Percentiles rank a stretch among this genome's conserved stretches.
Evolutionary conservation across 2,888 invertebrate genomes (phyloP).

Genomic region (Drosophila silvestris): DNA sequence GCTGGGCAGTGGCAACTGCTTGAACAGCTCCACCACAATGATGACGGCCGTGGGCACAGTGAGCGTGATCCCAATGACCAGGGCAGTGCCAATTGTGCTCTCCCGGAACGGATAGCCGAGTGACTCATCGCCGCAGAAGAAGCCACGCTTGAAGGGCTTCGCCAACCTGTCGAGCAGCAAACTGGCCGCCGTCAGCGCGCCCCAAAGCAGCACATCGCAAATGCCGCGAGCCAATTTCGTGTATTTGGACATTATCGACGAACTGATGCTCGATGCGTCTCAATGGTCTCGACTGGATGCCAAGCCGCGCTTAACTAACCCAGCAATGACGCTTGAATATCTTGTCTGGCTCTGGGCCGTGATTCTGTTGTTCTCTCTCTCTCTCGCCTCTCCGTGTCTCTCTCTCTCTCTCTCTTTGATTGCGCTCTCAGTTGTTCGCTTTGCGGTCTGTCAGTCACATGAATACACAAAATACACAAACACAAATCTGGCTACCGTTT

Average conservation of each 20-base stretch:
- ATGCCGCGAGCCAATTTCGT: constrained; percentile 71
- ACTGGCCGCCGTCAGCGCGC: constrained; percentile 65
- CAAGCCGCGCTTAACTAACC: constrained; percentile 74
- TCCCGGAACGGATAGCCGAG: constrained; percentile 72
- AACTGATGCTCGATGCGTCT: constrained; percentile 2
- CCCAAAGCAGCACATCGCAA: constrained; percentile 79
- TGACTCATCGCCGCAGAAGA: constrained; percentile 83
- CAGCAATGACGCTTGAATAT: constrained; percentile 47
- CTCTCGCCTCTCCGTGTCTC: constrained; percentile 14
- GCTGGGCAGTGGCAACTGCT: constrained; percentile 67
- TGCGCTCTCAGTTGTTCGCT: constrained; percentile 20
- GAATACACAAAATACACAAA: not conserved
- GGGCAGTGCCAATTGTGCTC: constrained; percentile 55
- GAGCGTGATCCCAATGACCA: constrained; percentile 61
- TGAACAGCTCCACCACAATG: constrained; percentile 78
- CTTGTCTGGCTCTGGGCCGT: constrained; percentile 58
- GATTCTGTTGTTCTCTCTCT: constrained; percentile 38
- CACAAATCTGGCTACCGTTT: constrained; percentile 34
- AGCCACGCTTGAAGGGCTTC: constrained; percentile 75
- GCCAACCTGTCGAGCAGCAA: constrained; percentile 69
- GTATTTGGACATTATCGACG: constrained; percentile 66
- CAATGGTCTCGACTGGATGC: constrained; percentile 58
- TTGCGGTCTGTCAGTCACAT: constrained; percentile 68
- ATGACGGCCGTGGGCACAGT: constrained; percentile 73
- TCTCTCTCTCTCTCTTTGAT: constrained; percentile 4